Base-by-base conservation (phyloP, 64 coral and sea anemone genomes). In the Porites australiensis region DNA sequence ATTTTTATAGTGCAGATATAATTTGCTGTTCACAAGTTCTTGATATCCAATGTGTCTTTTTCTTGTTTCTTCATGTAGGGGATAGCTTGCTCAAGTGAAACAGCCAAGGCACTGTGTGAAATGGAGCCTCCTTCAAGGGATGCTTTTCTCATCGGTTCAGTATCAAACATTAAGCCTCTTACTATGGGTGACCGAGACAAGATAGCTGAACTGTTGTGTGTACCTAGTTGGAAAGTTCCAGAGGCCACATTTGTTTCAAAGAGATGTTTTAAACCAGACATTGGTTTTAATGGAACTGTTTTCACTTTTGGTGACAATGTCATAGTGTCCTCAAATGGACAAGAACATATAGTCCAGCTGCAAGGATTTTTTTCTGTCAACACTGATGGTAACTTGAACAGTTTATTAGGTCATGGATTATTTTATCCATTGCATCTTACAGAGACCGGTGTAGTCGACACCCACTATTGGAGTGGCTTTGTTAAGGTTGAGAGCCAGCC, bases 401-500 rank as follows among this genome's bases (percentile, higher is more conserved):
- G 5, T 54, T 87, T 73, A 72, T 20, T 73, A 19, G 84, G 68
- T 0, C 22, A 54, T 54, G 69, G 84, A 55, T 10, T 87, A 73
- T 55, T 3, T 49, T 87, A 54, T 70, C 84, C 68, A 20, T 87
- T 53, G 14, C 64, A 43, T 23, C 46, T 72, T 12, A 22, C 6
- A 87, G 67, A 87, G 2, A 87, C 51, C 58, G 48, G 66, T 37
- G 51, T 52, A 52, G 48, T 20, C 21, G 69, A 87, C 44, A 87
- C 16, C 72, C 48, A 58, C 18, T 87, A 53, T 52, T 87, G 84
- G 84, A 87, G 84, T 89, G 72, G 88, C 19, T 89, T 89, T 89
- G 88, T 79, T 65, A 89, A 77, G 62, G 88, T 78, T 64, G 13
- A 53, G 18, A 50, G 57, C 77, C 57, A 79, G 64, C 88, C 77